Evolutionary conservation across 2,113 vertebrate species (phyloP).

Genomic region (Psephotus haematonotus): DNA sequence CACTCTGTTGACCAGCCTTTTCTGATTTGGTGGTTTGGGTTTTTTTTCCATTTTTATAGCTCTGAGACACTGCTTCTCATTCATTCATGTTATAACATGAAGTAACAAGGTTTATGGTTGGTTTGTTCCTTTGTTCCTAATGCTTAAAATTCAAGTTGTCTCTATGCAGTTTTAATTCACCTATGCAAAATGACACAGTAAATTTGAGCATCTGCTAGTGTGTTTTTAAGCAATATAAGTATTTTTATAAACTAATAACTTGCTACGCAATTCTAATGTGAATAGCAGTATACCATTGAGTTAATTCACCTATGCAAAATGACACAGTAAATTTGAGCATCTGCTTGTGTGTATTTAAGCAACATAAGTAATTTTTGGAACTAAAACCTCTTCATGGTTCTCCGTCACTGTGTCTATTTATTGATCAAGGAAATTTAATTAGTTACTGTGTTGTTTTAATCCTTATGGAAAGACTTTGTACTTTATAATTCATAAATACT

Average conservation of each 20-base stretch:
- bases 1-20: background rate
- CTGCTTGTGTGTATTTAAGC: background rate
- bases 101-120: background rate
- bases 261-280: background rate
- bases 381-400: background rate
- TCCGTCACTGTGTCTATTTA: background rate
- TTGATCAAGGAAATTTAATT: background rate
- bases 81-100: background rate
- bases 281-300: background rate
- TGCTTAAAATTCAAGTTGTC: background rate
- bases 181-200: background rate
- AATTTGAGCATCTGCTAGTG: background rate
- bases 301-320: background rate
- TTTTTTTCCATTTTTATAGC: background rate
- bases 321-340: background rate
- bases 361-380: background rate
- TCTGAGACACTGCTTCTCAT: background rate
- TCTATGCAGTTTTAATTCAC: background rate
- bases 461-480: constrained; percentile 15
- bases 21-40: background rate
- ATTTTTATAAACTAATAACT: background rate
- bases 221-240: background rate
- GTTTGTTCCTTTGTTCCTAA: background rate
- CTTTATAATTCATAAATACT: background rate
- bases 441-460: background rate